phyloP scores from a whole-genome alignment of 2,797 vertebrate species.

The Siniperca scherzeri region DNA sequence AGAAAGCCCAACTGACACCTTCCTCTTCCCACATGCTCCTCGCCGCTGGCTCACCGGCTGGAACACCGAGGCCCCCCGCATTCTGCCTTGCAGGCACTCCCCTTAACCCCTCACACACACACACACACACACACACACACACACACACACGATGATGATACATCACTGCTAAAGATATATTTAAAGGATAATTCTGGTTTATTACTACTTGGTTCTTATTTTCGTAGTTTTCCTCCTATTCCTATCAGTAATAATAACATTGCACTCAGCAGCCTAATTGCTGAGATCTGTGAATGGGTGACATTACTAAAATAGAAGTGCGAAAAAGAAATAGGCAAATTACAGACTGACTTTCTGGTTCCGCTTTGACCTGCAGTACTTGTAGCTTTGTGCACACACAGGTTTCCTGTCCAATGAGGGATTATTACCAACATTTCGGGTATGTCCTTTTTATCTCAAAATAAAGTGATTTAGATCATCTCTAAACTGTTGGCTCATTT shows the following conservation, averaged over 20 bases:
- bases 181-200: constrained; percentile 10
- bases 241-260: constrained; percentile 10
- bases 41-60: constrained; percentile 74
- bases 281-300: neutral
- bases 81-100: constrained; percentile 57
- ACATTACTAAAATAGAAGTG: neutral
- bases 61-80: constrained; percentile 70
- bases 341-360: constrained; percentile 22
- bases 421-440: neutral
- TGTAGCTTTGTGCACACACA: constrained; percentile 1
- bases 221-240: neutral
- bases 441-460: neutral
- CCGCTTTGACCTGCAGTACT: neutral
- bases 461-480: constrained; percentile 1
- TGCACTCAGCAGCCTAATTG: neutral
- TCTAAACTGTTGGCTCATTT: neutral
- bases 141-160: neutral
- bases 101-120: constrained; percentile 24
- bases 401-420: constrained; percentile 10
- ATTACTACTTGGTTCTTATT: neutral
- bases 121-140: constrained; percentile 3
- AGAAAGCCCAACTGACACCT: constrained; percentile 77
- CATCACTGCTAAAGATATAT: neutral
- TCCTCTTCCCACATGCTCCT: constrained; percentile 75
- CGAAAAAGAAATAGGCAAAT: neutral